These are phyloP conservation scores for Leptonema lineaticorne DNA, from an alignment of 1,140 invertebrate species.

Conservation along the genomic window DNA sequence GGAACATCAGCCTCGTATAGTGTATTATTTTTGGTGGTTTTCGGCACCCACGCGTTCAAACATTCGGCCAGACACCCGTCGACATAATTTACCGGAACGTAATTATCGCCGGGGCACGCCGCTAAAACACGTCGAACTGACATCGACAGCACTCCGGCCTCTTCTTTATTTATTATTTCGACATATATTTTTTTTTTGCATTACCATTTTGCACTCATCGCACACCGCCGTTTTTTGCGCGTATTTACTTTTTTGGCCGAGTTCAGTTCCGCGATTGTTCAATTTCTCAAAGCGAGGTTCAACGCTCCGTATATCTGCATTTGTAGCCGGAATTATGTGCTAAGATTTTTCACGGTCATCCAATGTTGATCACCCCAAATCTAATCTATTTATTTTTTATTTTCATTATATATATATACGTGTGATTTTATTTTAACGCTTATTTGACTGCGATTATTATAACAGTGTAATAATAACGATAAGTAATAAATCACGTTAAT, in stretches of 20 bases:
- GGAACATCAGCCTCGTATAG: no score
- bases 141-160: no score
- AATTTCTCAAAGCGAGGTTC: conserved; percentile 3
- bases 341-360: conserved; percentile 5
- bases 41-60: neutral
- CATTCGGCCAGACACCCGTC: neutral
- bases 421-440: neutral
- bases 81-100: neutral
- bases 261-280: conserved; percentile 13
- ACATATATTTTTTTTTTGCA: neutral
- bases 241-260: no score
- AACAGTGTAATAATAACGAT: conserved; percentile 6
- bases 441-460: neutral
- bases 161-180: conserved; percentile 1
- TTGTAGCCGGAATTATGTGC: neutral
- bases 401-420: no score
- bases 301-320: conserved; percentile 13
- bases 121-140: neutral
- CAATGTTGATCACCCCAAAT: conserved; percentile 3
- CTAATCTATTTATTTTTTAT: neutral
- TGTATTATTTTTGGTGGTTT: conserved; percentile 9
- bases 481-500: neutral
- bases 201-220: neutral
- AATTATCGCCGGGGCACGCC: neutral
- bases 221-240: neutral